These are phyloP conservation scores for Mustela lutreola DNA, from an alignment of 2,113 vertebrate species.

Conservation along the genomic window DNA sequence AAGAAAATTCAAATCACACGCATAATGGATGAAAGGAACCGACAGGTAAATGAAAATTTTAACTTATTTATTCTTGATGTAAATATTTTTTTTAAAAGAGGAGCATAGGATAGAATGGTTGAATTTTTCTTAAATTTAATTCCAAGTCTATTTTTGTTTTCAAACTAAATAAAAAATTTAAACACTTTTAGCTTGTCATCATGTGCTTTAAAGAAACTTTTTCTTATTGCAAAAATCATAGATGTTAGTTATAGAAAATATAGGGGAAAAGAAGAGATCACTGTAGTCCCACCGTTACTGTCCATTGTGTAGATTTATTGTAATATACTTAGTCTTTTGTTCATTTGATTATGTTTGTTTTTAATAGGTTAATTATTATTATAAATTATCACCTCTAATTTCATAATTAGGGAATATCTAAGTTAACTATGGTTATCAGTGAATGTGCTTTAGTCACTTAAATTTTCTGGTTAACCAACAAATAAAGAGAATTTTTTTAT, in stretches of 20 bases:
- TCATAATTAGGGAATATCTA: neutral
- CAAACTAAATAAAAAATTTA: constrained; percentile 32
- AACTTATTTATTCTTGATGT: constrained; percentile 28
- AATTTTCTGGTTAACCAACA: neutral
- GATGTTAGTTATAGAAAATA: constrained; percentile 27
- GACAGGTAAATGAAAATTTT: constrained; percentile 91
- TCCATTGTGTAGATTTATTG: neutral
- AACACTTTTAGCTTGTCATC: neutral
- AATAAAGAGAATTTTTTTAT: neutral
- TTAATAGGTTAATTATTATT: neutral
- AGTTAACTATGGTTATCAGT: neutral
- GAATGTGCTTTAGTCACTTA: neutral
- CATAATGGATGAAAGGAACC: constrained; percentile 99
- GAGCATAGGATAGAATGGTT: neutral
- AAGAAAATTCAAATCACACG: constrained; percentile 99
- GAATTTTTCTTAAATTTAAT: constrained; percentile 47
- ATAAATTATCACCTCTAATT: neutral
- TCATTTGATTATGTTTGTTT: neutral
- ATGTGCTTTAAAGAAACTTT: constrained; percentile 30
- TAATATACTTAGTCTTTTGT: neutral
- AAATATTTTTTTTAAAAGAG: neutral
- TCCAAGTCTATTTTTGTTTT: constrained; percentile 47
- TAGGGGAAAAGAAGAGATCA: neutral
- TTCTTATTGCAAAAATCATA: neutral
- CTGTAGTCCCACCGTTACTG: neutral